Conservation (phyloP, 2,888 invertebrate species). For the Cylindroiulus punctatus region DNA sequence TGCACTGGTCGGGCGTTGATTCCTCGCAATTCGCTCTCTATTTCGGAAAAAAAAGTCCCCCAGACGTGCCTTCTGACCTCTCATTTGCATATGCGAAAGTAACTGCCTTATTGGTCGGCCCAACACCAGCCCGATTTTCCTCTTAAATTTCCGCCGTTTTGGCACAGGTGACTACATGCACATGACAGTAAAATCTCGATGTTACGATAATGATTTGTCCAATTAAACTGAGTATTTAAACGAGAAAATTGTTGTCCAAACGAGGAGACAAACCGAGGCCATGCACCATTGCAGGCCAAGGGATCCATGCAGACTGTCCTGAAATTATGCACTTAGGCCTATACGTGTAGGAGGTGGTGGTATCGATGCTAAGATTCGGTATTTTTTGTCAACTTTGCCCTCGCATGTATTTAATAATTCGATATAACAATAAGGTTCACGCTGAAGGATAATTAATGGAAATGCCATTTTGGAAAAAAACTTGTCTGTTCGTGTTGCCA, state of each 20-base stretch:
- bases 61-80: neutral
- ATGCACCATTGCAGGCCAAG: too few relatives aligned
- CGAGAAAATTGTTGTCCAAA: neutral
- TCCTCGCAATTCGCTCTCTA: neutral
- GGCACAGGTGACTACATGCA: neutral
- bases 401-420: neutral
- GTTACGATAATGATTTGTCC: neutral
- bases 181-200: too few relatives aligned
- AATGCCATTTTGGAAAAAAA: neutral
- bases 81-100: neutral
- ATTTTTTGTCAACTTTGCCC: neutral
- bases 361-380: too few relatives aligned
- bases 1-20: neutral
- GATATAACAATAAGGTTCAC: neutral
- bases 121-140: neutral
- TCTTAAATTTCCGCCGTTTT: neutral
- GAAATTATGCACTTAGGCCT: too few relatives aligned
- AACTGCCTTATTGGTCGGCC: neutral
- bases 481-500: neutral
- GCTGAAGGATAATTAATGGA: neutral
- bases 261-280: too few relatives aligned
- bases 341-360: too few relatives aligned
- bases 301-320: too few relatives aligned
- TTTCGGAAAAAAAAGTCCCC: neutral
- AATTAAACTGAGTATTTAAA: neutral